phyloP scores from a whole-genome alignment of 2,888 invertebrate species.

The Prosopocoilus inquinatus region DNA sequence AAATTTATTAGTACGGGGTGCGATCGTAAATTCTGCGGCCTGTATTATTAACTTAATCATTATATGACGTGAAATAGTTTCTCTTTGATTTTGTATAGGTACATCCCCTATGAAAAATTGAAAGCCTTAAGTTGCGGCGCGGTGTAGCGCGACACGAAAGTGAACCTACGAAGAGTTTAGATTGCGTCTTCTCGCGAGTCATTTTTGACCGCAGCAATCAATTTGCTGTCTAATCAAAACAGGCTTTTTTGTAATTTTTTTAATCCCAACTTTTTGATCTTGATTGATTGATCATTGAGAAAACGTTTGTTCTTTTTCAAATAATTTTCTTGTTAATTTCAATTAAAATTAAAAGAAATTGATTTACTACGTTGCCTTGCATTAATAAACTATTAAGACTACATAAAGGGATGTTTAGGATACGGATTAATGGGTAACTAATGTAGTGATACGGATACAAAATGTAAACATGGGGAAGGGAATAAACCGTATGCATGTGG shows the following conservation, averaged over 20 bases:
- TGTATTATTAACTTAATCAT: slow-evolving; percentile 23
- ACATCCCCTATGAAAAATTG: too few species aligned
- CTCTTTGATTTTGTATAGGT: not conserved
- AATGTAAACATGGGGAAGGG: slow-evolving; percentile 43
- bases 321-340: too few species aligned
- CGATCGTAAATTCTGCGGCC: slow-evolving; percentile 12
- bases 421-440: slow-evolving; percentile 44
- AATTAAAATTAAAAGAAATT: too few species aligned
- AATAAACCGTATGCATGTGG: slow-evolving; percentile 33
- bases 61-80: not conserved
- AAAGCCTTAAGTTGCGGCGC: not conserved
- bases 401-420: slow-evolving; percentile 28
- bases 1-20: slow-evolving; percentile 19
- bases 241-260: too few species aligned
- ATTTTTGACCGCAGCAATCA: too few species aligned
- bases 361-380: too few species aligned
- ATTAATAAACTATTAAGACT: slow-evolving; percentile 33
- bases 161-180: too few species aligned
- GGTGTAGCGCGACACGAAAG: not conserved
- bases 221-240: too few species aligned
- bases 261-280: too few species aligned
- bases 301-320: too few species aligned
- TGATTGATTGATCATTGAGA: too few species aligned
- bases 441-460: slow-evolving; percentile 43
- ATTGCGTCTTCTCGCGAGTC: too few species aligned